Evolutionary conservation across 2,888 invertebrate species (phyloP), one percentile per base, ranked within the genome.

Genomic region (Rhimphoctona megacephalus): DNA sequence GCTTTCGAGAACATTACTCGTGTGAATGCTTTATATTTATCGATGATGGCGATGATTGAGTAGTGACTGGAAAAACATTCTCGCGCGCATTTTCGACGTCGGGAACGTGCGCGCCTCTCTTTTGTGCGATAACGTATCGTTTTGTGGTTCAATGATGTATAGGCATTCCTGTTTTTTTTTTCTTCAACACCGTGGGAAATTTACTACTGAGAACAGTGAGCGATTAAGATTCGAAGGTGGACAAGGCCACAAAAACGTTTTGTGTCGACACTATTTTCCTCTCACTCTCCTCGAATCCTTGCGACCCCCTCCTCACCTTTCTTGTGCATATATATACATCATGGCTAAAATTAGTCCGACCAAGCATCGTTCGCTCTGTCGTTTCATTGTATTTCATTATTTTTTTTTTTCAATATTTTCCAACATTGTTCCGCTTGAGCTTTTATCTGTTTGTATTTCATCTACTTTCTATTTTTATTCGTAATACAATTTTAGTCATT

Each of bases 101-200:
- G 72, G 25, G 19, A 61, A 39, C 46, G 30, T 36, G 19, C 43
- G 7, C 74, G 57, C 19, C 30, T 22, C 30, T 6, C 43, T 43
- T 70, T 49, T 33, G 17, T 46, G 66, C 81, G 90, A 91, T 90
- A 91, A 79, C 87, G 89, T 92, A 92, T 92, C 92, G 88, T 83
- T 79, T 87, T 87, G 88, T 87, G 88, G 88, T 92, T 92, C 91
- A 90, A 78, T 89, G 90, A 89, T 92, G 91, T 92, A 46, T 69
- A 43, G n/a, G 0, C n/a, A 11, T 22, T n/a, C 1, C 1, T 11
- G 5, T 25, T 90, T 90, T 90, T 33, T 81, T 69, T 70, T 72
- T 54, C 46, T 79, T 80, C 49, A 81, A 76, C 61, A 36, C 19
- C 22, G 64, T 25, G 57, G 57, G 43, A 76, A 25, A 30, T 69